Evolutionary conservation across 2,888 invertebrate species (phyloP), one percentile per base, ranked within the genome.

Genomic region (Melieria picta): DNA sequence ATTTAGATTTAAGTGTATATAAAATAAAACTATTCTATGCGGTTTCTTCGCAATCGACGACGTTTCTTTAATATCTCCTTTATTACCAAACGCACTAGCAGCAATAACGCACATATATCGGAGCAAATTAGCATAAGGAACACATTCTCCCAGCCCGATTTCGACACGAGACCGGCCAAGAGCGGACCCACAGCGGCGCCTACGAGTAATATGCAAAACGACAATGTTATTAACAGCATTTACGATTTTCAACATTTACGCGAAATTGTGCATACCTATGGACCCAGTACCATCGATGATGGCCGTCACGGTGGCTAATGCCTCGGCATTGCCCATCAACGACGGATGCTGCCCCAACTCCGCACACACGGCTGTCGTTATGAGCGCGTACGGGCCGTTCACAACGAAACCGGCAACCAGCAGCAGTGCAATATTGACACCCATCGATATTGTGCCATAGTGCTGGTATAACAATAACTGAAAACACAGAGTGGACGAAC

Each of bases 271-370:
- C 60, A 52, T 78, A 82, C 83, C 86, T 73, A 88, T 84, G 4
- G 86, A 86, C 7, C 98, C 98, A 0, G 98, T 98, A 61, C 98
- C 98, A 87, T 98, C 98, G 61, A 98, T 98, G 79, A 98, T 97
- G 42, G 98, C 96, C 0, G 98, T 96, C n/a, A 98, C 98, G 0
- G 98, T 98, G 7, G 98, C 97, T 72, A 98, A 86, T 5, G 98
- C 98, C 83, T 93, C 94, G 0, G 95, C 88, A 87, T 94, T 95
- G 3, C 95, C 95, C 66, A 93, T 91, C 69, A 98, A 88, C 74
- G 93, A 93, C 76, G 92, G 90, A 88, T 97, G 97, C 0, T 95
- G 94, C 13, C 98, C 90, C 6, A 98, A 89, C 84, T 98, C 98
- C 0, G 98, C 96, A 69, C 96, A 95, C 52, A 98, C 98, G 0